Percentiles rank a stretch among this genome's conserved stretches.
phyloP scores from a whole-genome alignment of 64 coral and sea anemone species.

The Astreopora myriophthalma region DNA sequence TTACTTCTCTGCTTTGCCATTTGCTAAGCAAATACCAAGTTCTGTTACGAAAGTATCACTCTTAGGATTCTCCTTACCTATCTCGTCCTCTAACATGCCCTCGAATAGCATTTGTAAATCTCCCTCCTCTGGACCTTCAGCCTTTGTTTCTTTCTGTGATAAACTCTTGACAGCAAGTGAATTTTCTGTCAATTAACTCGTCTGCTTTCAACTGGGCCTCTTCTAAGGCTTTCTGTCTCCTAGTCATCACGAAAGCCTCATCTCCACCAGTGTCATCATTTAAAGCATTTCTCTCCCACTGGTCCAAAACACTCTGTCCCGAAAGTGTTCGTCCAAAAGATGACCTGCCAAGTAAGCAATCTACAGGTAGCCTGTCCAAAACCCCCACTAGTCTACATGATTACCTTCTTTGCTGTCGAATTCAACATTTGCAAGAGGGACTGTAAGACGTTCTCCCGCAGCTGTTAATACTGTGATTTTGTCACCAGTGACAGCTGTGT shows the following conservation, averaged over 20 bases:
- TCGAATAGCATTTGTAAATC: neutral
- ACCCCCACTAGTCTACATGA: conserved; percentile 12
- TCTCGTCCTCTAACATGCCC: neutral
- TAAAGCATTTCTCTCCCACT: conserved; percentile 26
- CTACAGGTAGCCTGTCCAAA: conserved; percentile 7
- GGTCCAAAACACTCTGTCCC: conserved; percentile 1
- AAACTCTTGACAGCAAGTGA: neutral
- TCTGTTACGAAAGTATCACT: neutral
- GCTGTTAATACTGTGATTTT: conserved; percentile 46
- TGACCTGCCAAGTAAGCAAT: conserved; percentile 28
- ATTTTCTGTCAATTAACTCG: conserved; percentile 22
- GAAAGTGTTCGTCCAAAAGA: conserved; percentile 29
- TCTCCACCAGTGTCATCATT: neutral
- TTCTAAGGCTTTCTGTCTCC: neutral
- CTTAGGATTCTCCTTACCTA: neutral
- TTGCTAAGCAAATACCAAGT: neutral
- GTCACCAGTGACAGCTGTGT: neutral
- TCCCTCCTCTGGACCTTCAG: neutral
- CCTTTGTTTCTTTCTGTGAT: neutral
- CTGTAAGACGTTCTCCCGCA: conserved; percentile 39
- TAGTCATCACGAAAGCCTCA: conserved; percentile 22
- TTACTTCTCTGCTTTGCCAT: too few species aligned
- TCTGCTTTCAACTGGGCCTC: neutral
- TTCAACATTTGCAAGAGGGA: conserved; percentile 23
- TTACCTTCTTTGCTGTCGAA: neutral